Evolutionary conservation across 2,888 invertebrate genomes (phyloP).

Genomic region (Aelia acuminata): DNA sequence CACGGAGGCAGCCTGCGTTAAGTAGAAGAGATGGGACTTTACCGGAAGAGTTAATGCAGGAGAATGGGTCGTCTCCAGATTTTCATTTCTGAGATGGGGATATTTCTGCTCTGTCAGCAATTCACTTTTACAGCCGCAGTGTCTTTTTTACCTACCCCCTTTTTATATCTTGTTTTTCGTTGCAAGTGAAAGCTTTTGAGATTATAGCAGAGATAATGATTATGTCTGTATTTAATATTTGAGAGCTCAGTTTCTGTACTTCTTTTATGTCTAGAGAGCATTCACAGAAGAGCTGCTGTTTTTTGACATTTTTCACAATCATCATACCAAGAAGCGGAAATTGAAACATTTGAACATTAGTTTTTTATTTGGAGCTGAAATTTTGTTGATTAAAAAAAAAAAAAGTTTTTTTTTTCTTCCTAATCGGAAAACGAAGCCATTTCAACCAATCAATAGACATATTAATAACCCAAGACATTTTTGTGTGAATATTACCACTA

Average conservation of each 20-base stretch:
- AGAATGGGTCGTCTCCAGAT: not conserved
- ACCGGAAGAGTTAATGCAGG: not conserved
- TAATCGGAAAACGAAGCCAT: no score
- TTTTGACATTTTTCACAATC: no score
- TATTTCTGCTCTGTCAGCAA: not conserved
- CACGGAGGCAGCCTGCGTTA: not conserved
- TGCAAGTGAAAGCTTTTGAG: not conserved
- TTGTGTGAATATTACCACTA: no score
- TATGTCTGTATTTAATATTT: not conserved
- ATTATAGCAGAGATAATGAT: not conserved
- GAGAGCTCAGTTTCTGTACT: not conserved
- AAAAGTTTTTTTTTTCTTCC: no score
- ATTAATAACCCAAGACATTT: no score
- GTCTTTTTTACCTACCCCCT: not conserved
- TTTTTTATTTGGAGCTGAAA: no score
- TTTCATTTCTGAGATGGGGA: not conserved
- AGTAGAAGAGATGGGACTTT: not conserved
- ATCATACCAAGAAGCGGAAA: not conserved
- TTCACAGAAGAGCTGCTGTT: no score
- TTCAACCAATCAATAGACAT: no score
- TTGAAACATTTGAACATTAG: not conserved
- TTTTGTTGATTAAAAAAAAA: no score
- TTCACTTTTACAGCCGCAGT: not conserved
- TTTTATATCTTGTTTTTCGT: not conserved
- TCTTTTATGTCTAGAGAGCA: no score